Evolutionary conservation across 2,113 vertebrate genomes (phyloP), one percentile per base, ranked within the genome.

Genomic region (Gallinago media): DNA sequence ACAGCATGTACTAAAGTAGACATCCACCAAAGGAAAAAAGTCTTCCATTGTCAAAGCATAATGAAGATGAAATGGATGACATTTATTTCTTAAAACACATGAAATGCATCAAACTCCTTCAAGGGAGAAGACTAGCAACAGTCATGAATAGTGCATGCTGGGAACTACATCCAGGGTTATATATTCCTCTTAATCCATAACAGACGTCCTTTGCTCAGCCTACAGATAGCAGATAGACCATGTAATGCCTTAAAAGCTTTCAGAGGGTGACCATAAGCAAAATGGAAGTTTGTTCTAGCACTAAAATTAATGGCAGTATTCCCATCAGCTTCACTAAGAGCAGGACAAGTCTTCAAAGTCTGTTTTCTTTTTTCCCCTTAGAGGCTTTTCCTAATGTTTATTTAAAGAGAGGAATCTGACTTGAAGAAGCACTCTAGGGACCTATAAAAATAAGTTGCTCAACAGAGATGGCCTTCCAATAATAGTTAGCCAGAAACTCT

Each of bases 391-490:
- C 76, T 83, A 70, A 77, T 93, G 84, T 96, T 95, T 96, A 89
- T 72, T 95, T 94, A 87, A 80, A 91, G 83, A 86, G 94, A 93
- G 23, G 76, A 94, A 96, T 92, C 90, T 94, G 88, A 83, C 95
- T 89, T 81, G 47, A 94, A 74, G 91, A n/a, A 87, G 79, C 46
- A 82, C 91, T 85, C 82, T 42, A 68, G 94, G 83, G 92, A 95
- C 83, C 29, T 50, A 75, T 78, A 92, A 92, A 96, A 96, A 65
- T 59, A 83, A 94, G 79, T 40, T 96, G 78, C 89, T 95, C 36
- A 86, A 90, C 67, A 79, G 55, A 80, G 68, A 81, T 56, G 54
- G 75, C 38, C 44, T 46, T 62, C 65, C 59, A 67, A 11, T 29
- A 59, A 36, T 46, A 92, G 26, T 62, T 47, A 91, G 47, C 62